Conservation (phyloP, 2,797 vertebrate genomes). For the Protosalanx chinensis region DNA sequence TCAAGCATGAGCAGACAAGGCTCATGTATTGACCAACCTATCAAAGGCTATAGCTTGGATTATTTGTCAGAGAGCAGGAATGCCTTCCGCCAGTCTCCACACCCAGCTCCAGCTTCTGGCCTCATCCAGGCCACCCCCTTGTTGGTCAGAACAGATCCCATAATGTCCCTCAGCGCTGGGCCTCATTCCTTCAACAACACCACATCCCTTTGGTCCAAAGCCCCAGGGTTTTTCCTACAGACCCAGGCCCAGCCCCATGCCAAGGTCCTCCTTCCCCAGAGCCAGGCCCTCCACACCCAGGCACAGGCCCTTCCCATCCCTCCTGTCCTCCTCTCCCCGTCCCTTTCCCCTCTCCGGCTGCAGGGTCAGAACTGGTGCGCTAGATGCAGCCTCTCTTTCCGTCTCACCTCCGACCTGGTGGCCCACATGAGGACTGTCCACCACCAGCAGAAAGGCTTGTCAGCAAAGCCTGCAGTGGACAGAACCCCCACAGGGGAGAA, state of each 20-base stretch:
- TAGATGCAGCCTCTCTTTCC: slow-evolving; percentile 83
- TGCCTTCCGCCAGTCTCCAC: slow-evolving; percentile 71
- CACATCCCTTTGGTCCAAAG: slow-evolving; percentile 76
- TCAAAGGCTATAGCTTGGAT: slow-evolving; percentile 69
- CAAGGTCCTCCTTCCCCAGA: background rate
- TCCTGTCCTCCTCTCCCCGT: slow-evolving; percentile 72
- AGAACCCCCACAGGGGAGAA: slow-evolving; percentile 70
- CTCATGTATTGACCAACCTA: slow-evolving; percentile 68
- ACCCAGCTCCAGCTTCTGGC: slow-evolving; percentile 41
- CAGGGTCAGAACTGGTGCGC: slow-evolving; percentile 84
- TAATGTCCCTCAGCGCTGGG: slow-evolving; percentile 54
- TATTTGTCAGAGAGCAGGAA: slow-evolving; percentile 74
- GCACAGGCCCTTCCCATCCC: slow-evolving; percentile 46
- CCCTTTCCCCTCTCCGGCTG: slow-evolving; percentile 77
- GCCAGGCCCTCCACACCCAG: background rate
- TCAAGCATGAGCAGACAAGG: slow-evolving; percentile 51
- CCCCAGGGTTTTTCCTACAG: slow-evolving; percentile 38
- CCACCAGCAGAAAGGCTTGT: slow-evolving; percentile 80
- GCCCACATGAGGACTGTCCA: slow-evolving; percentile 78
- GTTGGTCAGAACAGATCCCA: slow-evolving; percentile 65
- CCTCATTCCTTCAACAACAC: slow-evolving; percentile 71
- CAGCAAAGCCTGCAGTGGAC: slow-evolving; percentile 69
- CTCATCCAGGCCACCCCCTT: slow-evolving; percentile 62
- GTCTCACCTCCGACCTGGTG: slow-evolving; percentile 82
- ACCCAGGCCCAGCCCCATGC: background rate